Evolutionary conservation across 2,888 invertebrate genomes (phyloP).

Genomic region (Leptopilina myrica): DNA sequence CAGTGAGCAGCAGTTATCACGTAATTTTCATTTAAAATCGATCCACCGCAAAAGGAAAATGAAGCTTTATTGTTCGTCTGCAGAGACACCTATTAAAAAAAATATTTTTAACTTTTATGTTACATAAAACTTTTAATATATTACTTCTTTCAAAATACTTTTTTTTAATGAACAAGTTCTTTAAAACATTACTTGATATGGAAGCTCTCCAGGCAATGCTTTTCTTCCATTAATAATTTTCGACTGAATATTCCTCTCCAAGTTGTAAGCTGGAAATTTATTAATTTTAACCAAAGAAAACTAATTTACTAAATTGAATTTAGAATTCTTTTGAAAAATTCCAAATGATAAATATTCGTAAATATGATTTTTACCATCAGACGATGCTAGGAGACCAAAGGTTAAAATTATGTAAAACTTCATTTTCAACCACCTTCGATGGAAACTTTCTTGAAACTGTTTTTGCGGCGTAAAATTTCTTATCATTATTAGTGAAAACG

Average conservation of each 20-base stretch:
- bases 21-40: conserved; percentile 16
- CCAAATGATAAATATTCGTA: too few species aligned
- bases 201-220: conserved; percentile 63
- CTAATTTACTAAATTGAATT: too few species aligned
- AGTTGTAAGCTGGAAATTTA: not conserved
- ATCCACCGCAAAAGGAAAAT: conserved; percentile 12
- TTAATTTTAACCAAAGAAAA: not conserved
- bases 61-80: conserved; percentile 31
- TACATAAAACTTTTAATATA: too few species aligned
- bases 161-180: not conserved
- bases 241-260: not conserved
- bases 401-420: not conserved
- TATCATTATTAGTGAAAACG: too few species aligned
- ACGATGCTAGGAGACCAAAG: not conserved
- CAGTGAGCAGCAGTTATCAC: conserved; percentile 66
- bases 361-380: not conserved
- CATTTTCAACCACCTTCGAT: not conserved
- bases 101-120: not conserved
- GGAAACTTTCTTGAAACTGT: not conserved
- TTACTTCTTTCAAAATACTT: too few species aligned
- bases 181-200: conserved; percentile 62
- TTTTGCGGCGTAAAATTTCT: not conserved
- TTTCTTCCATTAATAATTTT: conserved; percentile 60
- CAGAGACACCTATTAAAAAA: conserved; percentile 16
- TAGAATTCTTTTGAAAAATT: too few species aligned